Evolutionary conservation across 2,113 vertebrate species (phyloP), one percentile per base, ranked within the genome.

Genomic region (Dipodomys spectabilis): DNA sequence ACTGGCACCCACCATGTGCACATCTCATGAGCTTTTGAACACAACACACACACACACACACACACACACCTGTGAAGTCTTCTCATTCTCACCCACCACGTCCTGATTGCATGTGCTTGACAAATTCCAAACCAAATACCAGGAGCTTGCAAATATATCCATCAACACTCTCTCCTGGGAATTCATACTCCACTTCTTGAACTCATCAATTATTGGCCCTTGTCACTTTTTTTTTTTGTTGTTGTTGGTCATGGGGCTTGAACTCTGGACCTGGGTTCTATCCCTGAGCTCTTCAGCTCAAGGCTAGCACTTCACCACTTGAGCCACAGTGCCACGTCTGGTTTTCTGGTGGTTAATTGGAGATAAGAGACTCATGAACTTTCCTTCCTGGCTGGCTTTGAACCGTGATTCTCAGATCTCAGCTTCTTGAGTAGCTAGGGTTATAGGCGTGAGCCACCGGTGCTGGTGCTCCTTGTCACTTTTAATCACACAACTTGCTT

Each of bases 1-100:
- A 44, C 57, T 75, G 19, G 0, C 0, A 45, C 2, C 0, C 32
- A 68, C 64, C 5, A 6, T 39, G 39, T 15, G 30, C 5, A n/a
- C 2, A 8, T 19, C 44, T 73, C 68, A 25, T 0, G 10, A 79
- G n/a, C 19, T 49, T 16, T 11, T 25, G 1, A 30, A 11, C 53
- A 7, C 13, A 57, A 16, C 53, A 57, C 53, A 57, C 15, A 57
- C 15, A 57, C 53, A 57, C 15, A 57, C 15, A 35, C 84, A 1
- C 30, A 82, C n/a, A 7, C 65, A 75, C 22, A 0, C 28, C 8
- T 27, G 20, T 57, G 16, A 57, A n/a, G 27, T 60, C 49, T 79
- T 13, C 19, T 73, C 9, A 0, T 44, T 80, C 73, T 75, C 19
- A 32, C 22, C 65, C 7, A 25, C 32, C 23, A 28, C 5, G 15